Evolutionary conservation across 2,113 vertebrate species (phyloP), one percentile per base, ranked within the genome.

Genomic region (Strix aluco): DNA sequence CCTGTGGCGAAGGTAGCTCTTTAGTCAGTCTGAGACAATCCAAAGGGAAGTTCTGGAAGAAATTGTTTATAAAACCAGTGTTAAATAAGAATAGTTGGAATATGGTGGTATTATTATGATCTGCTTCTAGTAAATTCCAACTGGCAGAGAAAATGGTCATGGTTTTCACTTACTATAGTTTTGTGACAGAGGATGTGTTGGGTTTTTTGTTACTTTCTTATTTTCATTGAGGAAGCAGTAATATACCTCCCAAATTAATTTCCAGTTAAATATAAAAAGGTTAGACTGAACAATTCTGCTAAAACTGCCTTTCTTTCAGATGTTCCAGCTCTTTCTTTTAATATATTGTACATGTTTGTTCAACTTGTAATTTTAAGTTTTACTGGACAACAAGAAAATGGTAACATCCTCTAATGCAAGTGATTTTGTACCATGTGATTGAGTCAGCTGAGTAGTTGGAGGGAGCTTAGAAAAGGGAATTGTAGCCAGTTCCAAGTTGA

Each of bases 401-500:
- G 4, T 20, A 16, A 1, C 10, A 3, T 40, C 13, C 13, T 67
- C 20, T 74, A 59, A 14, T 8, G 10, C 18, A 85, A 73, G 58
- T 67, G 32, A 20, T 36, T 71, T 80, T 96, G 26, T n/a, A 86
- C 11, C 2, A 1, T 47, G 57, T 77, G n/a, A 16, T 42, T 79
- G 22, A 91, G 27, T 27, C 36, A 85, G 46, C 7, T 47, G 30
- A 71, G 32, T 38, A 47, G 27, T 14, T 58, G 11, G 12, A 94
- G 22, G 12, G 26, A 66, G 27, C 14, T 82, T 82, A 34, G n/a
- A 30, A 92, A 78, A 73, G 8, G 17, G 21, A 70, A 71, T 12
- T 67, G 10, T 6, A 71, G 36, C 11, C 11, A 21, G 1, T 66
- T 87, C 36, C 6, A 34, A 74, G 3, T 1, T 0, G 0, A 1